These are phyloP conservation scores for Ptychadena robeensis DNA, from an alignment of 2,797 vertebrate genomes.

Conservation along the genomic window DNA sequence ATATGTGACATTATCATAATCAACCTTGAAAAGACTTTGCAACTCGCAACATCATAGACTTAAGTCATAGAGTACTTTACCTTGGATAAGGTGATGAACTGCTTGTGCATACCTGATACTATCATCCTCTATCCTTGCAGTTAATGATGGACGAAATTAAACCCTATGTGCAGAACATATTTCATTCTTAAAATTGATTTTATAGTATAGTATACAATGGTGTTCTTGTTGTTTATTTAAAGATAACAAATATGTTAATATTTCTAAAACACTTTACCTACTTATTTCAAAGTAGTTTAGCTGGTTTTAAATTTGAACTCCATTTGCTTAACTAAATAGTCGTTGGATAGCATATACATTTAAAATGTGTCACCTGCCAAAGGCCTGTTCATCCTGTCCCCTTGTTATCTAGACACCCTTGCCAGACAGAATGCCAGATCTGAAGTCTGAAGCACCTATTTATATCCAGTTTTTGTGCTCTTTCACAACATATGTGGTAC, in stretches of 20 bases:
- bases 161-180: not conserved
- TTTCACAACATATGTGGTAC: no score
- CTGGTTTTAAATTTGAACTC: not conserved
- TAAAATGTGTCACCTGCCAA: no score
- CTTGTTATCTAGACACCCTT: no score
- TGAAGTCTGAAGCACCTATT: no score
- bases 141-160: conserved; percentile 37
- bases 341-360: not conserved
- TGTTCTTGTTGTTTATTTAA: not conserved
- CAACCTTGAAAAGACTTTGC: conserved; percentile 48
- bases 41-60: not conserved
- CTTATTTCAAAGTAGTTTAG: not conserved
- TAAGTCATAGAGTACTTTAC: conserved; percentile 25
- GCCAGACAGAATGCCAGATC: no score
- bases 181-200: not conserved
- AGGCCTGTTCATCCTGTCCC: no score
- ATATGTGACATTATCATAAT: conserved; percentile 57
- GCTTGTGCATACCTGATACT: conserved; percentile 1
- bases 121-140: conserved; percentile 2
- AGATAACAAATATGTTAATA: not conserved
- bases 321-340: not conserved
- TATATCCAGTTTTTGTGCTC: no score
- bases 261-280: not conserved
- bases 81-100: conserved; percentile 36
- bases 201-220: not conserved